A percentile compares a stretch with the other conserved stretches of the same genome.
Conservation (phyloP, 2,797 vertebrate genomes). For the Garrulus glandarius region DNA sequence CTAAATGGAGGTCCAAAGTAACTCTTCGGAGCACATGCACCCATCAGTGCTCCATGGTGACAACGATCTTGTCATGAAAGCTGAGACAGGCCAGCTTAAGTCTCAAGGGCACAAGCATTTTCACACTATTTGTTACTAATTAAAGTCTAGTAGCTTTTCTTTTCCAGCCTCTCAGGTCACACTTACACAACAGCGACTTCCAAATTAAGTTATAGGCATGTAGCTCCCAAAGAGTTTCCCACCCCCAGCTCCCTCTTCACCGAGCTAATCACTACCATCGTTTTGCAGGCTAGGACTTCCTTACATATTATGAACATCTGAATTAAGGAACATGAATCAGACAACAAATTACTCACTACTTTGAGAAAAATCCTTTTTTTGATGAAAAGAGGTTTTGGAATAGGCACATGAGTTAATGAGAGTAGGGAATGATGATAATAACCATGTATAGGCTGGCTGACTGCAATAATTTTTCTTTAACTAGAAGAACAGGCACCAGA, state of each 20-base stretch:
- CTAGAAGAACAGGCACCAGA: neutral
- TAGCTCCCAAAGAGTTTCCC: neutral
- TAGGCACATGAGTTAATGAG: neutral
- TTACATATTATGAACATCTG: neutral
- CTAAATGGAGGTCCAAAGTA: neutral
- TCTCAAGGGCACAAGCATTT: neutral
- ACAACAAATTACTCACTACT: neutral
- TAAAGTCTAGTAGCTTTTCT: conserved; percentile 10
- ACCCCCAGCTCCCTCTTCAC: neutral
- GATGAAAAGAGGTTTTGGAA: neutral
- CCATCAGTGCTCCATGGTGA: neutral
- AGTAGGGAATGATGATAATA: neutral
- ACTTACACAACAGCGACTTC: neutral
- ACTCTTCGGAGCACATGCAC: neutral
- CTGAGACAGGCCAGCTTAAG: neutral
- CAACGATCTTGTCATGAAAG: neutral
- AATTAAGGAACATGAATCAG: neutral
- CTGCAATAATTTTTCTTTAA: neutral
- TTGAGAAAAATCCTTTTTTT: neutral
- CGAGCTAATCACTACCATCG: neutral
- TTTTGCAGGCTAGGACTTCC: neutral
- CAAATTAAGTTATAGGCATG: neutral
- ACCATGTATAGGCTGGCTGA: neutral
- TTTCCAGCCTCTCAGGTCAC: neutral
- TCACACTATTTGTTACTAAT: conserved; percentile 29